These are phyloP conservation scores for Perognathus longimembris DNA, from an alignment of 2,113 vertebrate species.

Conservation along the genomic window DNA sequence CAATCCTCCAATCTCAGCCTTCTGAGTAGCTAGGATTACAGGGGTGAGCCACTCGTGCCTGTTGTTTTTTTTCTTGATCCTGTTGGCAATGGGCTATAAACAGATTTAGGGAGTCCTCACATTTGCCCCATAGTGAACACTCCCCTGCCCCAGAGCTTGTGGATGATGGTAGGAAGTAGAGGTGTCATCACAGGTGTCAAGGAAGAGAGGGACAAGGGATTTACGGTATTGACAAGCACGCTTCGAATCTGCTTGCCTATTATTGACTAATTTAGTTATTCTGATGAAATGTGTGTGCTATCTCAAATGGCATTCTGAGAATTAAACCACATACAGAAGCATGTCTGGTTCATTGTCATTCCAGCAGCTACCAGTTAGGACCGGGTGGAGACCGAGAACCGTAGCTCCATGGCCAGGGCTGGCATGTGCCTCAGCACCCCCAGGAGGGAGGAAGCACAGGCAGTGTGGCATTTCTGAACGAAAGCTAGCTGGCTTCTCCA, in stretches of 20 bases:
- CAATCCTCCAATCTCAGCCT: too few relatives aligned
- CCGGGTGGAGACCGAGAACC: not conserved
- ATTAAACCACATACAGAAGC: not conserved
- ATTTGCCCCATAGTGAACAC: too few relatives aligned
- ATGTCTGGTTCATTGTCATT: not conserved
- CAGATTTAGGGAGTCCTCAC: too few relatives aligned
- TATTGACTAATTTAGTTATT: not conserved
- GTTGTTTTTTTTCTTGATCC: too few relatives aligned
- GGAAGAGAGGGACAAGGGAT: not conserved
- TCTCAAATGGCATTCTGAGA: not conserved
- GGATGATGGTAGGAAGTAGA: not conserved
- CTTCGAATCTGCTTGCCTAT: too few relatives aligned
- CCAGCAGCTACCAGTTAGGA: not conserved
- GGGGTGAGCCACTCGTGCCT: too few relatives aligned
- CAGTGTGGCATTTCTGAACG: not conserved
- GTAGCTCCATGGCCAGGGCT: not conserved
- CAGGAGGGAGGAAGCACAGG: fast-evolving
- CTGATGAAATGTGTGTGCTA: not conserved
- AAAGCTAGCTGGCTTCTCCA: not conserved
- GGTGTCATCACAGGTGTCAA: not conserved
- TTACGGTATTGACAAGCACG: not conserved
- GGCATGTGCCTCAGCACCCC: not conserved
- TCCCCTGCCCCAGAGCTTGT: too few relatives aligned
- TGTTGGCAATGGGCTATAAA: too few relatives aligned
- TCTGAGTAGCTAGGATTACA: too few relatives aligned